phyloP scores from a whole-genome alignment of 64 coral and sea anemone species.

The Pocillopora damicornis region DNA sequence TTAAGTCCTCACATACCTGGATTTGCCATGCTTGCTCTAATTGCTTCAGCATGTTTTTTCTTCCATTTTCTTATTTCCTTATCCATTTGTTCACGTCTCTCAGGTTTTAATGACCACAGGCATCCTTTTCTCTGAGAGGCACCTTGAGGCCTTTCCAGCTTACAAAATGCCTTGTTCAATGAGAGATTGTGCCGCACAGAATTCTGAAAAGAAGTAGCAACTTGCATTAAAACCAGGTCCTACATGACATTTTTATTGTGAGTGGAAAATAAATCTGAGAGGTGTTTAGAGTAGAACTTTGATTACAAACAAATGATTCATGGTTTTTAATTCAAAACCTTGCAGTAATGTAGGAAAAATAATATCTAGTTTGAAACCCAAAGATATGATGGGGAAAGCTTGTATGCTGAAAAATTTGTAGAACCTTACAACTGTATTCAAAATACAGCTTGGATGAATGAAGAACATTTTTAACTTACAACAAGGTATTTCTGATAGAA shows the following conservation, averaged over 20 bases:
- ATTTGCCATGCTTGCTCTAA: conserved; percentile 96
- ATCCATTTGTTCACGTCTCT: conserved; percentile 92
- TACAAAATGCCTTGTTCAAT: conserved; percentile 98
- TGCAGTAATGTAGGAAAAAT: neutral
- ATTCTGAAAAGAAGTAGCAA: conserved; percentile 54
- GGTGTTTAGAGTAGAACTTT: too few species aligned
- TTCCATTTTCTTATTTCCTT: conserved; percentile 99
- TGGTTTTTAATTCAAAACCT: neutral
- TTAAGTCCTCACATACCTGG: conserved; percentile 57
- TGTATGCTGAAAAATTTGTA: too few species aligned
- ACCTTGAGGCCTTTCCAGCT: conserved; percentile 96
- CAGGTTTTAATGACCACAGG: conserved; percentile 89
- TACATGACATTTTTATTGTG: neutral
- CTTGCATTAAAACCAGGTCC: neutral
- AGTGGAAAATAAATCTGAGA: neutral
- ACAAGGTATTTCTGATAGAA: too few species aligned
- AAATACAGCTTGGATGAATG: too few species aligned
- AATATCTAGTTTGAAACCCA: neutral
- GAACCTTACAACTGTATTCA: too few species aligned
- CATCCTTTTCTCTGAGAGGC: conserved; percentile 99
- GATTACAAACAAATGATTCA: too few species aligned
- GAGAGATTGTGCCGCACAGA: conserved; percentile 97
- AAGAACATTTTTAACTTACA: too few species aligned
- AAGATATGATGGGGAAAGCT: too few species aligned
- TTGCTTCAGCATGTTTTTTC: conserved; percentile 95